Conservation (phyloP, 1,140 invertebrate species). For the Drosophila repleta region DNA sequence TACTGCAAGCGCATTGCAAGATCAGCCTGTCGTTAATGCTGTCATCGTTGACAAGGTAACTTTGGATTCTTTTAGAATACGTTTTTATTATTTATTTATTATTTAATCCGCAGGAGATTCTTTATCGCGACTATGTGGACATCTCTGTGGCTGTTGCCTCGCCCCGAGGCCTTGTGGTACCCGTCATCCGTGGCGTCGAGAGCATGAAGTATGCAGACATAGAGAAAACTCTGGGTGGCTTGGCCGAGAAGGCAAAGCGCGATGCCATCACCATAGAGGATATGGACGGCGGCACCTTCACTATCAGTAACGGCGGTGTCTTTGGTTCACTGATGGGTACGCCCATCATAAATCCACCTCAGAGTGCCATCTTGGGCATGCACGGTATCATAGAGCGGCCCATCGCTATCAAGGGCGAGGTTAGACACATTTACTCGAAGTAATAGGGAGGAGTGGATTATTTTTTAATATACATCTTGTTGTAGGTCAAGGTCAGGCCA, state of each 20-base stretch:
- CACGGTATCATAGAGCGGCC: constrained; percentile 98
- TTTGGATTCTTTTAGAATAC: no score
- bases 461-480: not conserved
- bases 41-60: constrained; percentile 95
- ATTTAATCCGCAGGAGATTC: constrained; percentile 88
- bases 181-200: constrained; percentile 98
- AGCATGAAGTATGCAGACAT: constrained; percentile 98
- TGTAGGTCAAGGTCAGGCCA: constrained; percentile 96
- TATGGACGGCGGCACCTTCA: constrained; percentile 99
- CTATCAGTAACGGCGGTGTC: constrained; percentile 99
- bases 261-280: constrained; percentile 97
- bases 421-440: no score
- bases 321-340: constrained; percentile 99
- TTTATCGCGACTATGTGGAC: constrained; percentile 99
- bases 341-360: constrained; percentile 99
- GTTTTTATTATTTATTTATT: no score
- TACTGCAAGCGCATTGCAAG: constrained; percentile 94
- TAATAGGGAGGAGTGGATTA: not conserved
- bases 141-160: constrained; percentile 99
- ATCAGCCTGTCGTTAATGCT: constrained; percentile 98
- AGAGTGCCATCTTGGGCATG: constrained; percentile 99
- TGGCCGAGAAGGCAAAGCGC: constrained; percentile 96
- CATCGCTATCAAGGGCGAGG: constrained; percentile 97
- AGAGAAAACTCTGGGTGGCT: constrained; percentile 93
- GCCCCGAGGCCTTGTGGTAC: constrained; percentile 99